Evolutionary conservation across 2,113 vertebrate species (phyloP).

Genomic region (Zapus hudsonius): DNA sequence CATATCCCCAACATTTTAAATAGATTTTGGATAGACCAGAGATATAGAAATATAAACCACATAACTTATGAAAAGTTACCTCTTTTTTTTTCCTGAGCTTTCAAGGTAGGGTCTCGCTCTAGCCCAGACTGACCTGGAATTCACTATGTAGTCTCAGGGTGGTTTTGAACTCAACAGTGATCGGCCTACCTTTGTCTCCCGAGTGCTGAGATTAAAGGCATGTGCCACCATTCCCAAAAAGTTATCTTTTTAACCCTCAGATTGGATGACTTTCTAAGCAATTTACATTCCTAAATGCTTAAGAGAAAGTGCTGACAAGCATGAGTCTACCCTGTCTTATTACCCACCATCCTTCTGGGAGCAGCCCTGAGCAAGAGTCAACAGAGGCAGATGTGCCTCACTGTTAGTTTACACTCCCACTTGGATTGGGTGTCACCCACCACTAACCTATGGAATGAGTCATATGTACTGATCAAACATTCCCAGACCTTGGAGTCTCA

Average conservation of each 20-base stretch:
- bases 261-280: background rate
- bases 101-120: too few relatives aligned
- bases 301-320: background rate
- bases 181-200: too few relatives aligned
- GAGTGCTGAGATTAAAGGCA: too few relatives aligned
- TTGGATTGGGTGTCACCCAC: accelerated
- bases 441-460: background rate
- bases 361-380: background rate
- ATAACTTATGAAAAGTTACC: too few relatives aligned
- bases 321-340: background rate
- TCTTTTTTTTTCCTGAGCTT: too few relatives aligned
- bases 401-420: background rate
- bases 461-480: background rate
- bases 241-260: background rate
- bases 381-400: accelerated
- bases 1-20: background rate
- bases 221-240: too few relatives aligned
- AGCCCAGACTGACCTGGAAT: too few relatives aligned
- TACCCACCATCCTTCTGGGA: accelerated
- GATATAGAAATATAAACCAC: background rate
- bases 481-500: too few relatives aligned
- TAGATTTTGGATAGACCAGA: background rate
- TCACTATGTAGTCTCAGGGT: too few relatives aligned
- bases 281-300: background rate
- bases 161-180: too few relatives aligned